Percentiles rank a stretch among this genome's conserved stretches.
Evolutionary conservation across 2,113 vertebrate species (phyloP).

Genomic region (Halichoerus grypus): DNA sequence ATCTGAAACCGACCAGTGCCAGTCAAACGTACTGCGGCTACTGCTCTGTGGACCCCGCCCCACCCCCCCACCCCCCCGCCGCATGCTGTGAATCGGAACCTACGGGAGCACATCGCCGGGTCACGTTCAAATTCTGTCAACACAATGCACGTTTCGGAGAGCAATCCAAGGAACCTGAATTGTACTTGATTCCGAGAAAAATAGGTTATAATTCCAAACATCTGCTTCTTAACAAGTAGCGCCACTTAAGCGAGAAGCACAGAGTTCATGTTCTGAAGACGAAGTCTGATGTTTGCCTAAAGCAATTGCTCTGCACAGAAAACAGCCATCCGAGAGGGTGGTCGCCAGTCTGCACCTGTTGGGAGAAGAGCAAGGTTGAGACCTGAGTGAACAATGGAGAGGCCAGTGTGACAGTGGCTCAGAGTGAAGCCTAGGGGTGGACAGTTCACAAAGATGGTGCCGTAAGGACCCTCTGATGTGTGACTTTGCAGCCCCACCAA

Average conservation of each 20-base stretch:
- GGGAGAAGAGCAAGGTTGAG: fast-evolving
- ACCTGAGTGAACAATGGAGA: neutral
- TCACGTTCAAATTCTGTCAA: slow-evolving; percentile 7
- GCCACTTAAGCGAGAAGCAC: neutral
- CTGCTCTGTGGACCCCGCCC: neutral
- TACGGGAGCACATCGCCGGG: neutral
- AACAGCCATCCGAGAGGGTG: fast-evolving
- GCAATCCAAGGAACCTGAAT: neutral
- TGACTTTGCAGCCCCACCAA: neutral
- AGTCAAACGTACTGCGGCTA: neutral
- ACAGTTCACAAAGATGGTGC: fast-evolving
- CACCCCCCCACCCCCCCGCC: neutral
- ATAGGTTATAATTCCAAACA: slow-evolving; percentile 29
- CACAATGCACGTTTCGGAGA: neutral
- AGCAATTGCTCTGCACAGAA: neutral
- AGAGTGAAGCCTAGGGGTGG: fast-evolving
- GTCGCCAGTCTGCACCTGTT: fast-evolving
- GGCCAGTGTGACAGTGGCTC: fast-evolving
- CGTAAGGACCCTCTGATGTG: fast-evolving
- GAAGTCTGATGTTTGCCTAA: neutral
- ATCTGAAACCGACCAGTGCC: neutral
- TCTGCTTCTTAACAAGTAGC: slow-evolving; percentile 8
- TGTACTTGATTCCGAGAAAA: slow-evolving; percentile 37
- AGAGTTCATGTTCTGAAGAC: neutral
- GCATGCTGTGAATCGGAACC: neutral